Evolutionary conservation across 2,888 invertebrate genomes (phyloP), one percentile per base, ranked within the genome.

Genomic region (Leucophora obtusa): DNA sequence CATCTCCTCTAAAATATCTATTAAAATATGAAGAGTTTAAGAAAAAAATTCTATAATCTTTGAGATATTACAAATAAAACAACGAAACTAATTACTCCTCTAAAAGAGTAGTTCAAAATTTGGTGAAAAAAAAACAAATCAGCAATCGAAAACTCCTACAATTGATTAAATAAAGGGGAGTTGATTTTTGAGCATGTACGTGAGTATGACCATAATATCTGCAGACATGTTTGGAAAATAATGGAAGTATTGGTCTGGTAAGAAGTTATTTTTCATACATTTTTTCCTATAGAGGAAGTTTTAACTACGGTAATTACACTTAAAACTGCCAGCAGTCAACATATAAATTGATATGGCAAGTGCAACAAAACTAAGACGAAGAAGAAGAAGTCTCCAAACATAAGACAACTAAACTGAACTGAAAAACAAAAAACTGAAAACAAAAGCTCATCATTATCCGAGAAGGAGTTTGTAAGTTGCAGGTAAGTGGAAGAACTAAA

Each of bases 291-390:
- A 62, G 51, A 59, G 68, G 80, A 76, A 69, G 80, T 58, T 73
- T 65, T 85, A 87, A 86, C 86, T 84, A 86, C 84, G 84, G 85
- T 87, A 87, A 87, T 87, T 87, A 87, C 87, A 86, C 53, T 50
- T 10, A 59, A 76, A 76, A 87, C 86, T 84, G 88, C 87, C 87
- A 86, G 84, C 87, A 85, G 87, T 86, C 87, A 87, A 84, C 85
- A 56, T 76, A 83, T 63, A 74, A 75, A 79, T 73, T 79, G 76
- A 65, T 80, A 72, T 66, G 82, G 82, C 82, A 81, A 83, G 82
- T 80, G 80, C 74, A 72, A 54, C 79, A 76, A 28, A 6, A 51
- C 54, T n/a, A 1, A 33, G 65, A 38, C 56, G 53, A 51, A 9
- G 50, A 4, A 9, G 50, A 4, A 43, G 69, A 15, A n/a, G 63